Base-by-base conservation (phyloP, 2,888 invertebrate species). In the Sylvicola fuscatus region DNA sequence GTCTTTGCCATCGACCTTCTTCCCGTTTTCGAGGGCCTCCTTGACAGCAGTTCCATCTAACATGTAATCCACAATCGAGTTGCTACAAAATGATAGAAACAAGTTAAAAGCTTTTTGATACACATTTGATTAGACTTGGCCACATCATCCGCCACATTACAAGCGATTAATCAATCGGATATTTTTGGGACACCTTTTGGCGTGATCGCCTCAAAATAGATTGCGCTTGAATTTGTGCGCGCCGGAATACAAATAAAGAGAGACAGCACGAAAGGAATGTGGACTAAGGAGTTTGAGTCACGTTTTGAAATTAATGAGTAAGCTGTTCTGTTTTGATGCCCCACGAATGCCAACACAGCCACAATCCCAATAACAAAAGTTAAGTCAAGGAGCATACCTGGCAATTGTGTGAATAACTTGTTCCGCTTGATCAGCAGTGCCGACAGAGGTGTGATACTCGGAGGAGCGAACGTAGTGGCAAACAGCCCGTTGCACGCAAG, bases 401-500 rank as follows among this genome's bases (percentile, higher is more conserved):
- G 76, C 64, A 34, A 76, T 45, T 30, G 68, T 61, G 40, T 70
- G 62, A 37, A 77, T 58, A 26, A 76, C 50, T 37, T 67, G 62
- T 47, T 77, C 77, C 38, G 74, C 60, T 38, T 71, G 69, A 6
- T 68, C 71, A 0, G 68, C 67, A 42, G 70, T 67, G 3, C 75
- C 76, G 21, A 58, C 57, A 38, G 66, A 54, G 49, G 70, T 61
- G 47, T 72, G 75, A 42, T 67, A 68, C 43, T 70, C 70, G 0
- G 80, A 76, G 27, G 72, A 66, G 42, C 76, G 71, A 1, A 80
- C 70, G 49, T 79, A 80, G 1, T 72, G 72, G 46, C 79, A 79
- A 17, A 77, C 64, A 4, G 74, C 60, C 7, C 77, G 62, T 53
- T 77, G 77, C 63, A 72, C 67, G 45, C 79, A 79, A 3, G 71